Percentiles rank a stretch among this genome's conserved stretches.
These are phyloP conservation scores for Miniopterus natalensis DNA, from an alignment of 2,113 vertebrate species.

Conservation along the genomic window DNA sequence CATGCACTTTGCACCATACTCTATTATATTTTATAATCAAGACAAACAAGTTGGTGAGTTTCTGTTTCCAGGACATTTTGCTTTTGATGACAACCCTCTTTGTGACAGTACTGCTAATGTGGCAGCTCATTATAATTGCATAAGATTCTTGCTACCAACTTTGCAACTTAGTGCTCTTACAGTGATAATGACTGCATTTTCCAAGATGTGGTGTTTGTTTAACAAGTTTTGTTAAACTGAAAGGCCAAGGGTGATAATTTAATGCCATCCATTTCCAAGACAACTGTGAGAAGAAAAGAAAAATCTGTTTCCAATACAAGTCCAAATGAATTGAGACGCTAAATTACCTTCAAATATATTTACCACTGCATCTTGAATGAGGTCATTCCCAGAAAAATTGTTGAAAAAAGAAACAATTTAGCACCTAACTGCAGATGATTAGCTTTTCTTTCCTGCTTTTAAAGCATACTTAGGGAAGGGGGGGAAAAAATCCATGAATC, in stretches of 20 bases:
- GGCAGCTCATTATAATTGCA: constrained; percentile 16
- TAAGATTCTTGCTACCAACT: constrained; percentile 5
- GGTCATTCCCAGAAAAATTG: constrained; percentile 20
- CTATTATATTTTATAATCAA: background rate
- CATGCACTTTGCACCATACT: background rate
- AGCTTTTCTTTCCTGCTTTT: constrained; percentile 41
- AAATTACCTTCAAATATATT: constrained; percentile 51
- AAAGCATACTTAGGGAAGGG: background rate
- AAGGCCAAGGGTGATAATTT: constrained; percentile 33
- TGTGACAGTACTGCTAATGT: background rate
- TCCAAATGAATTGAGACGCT: constrained; percentile 11
- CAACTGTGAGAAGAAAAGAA: constrained; percentile 50
- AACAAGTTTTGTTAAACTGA: constrained; percentile 51
- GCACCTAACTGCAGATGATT: constrained; percentile 32
- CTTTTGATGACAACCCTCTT: constrained; percentile 20
- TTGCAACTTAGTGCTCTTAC: constrained; percentile 26
- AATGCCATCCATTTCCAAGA: constrained; percentile 35
- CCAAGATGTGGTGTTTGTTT: constrained; percentile 21
- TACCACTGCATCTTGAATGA: constrained; percentile 30
- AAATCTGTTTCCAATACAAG: constrained; percentile 53
- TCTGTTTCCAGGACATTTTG: constrained; percentile 43
- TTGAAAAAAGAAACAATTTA: constrained; percentile 54
- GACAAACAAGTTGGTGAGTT: constrained; percentile 28
- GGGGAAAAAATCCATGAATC: background rate
- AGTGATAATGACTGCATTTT: constrained; percentile 38